These are phyloP conservation scores for Phocoena phocoena DNA, from an alignment of 2,113 vertebrate species.

Conservation along the genomic window DNA sequence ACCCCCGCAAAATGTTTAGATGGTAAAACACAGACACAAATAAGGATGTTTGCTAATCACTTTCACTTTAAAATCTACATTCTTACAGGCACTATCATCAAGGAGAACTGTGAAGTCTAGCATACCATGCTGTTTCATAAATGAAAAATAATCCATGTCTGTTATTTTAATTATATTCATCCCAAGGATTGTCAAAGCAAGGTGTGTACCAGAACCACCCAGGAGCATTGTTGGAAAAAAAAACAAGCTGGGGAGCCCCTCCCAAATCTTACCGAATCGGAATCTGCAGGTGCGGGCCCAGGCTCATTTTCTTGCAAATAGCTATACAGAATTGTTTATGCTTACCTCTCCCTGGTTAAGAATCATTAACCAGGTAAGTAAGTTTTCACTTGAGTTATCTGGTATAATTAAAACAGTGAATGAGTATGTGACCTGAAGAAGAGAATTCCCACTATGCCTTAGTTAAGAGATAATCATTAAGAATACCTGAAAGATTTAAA, in stretches of 20 bases:
- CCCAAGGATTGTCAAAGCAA: not conserved
- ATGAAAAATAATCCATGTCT: constrained; percentile 10
- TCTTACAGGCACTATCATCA: not conserved
- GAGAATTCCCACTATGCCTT: not conserved
- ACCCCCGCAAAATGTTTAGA: not conserved
- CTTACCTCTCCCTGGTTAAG: not conserved
- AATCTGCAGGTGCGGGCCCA: not conserved
- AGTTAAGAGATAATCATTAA: constrained; percentile 1
- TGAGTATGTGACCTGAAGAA: not conserved
- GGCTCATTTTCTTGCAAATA: not conserved
- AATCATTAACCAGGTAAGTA: not conserved
- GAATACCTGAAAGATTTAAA: not conserved
- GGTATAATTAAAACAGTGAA: constrained; percentile 6
- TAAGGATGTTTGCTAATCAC: not conserved
- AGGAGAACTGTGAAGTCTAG: not conserved
- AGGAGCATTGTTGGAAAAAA: not conserved
- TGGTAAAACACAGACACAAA: not conserved
- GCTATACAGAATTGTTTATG: not conserved
- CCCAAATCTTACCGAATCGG: not conserved
- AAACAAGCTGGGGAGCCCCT: too few species aligned
- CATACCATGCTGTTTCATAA: not conserved
- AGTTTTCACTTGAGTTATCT: not conserved
- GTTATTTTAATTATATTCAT: not conserved
- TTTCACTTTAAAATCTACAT: constrained; percentile 11
- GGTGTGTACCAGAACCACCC: not conserved